These are phyloP conservation scores for Bothrops jararaca DNA, from an alignment of 2,113 vertebrate genomes.

Conservation along the genomic window DNA sequence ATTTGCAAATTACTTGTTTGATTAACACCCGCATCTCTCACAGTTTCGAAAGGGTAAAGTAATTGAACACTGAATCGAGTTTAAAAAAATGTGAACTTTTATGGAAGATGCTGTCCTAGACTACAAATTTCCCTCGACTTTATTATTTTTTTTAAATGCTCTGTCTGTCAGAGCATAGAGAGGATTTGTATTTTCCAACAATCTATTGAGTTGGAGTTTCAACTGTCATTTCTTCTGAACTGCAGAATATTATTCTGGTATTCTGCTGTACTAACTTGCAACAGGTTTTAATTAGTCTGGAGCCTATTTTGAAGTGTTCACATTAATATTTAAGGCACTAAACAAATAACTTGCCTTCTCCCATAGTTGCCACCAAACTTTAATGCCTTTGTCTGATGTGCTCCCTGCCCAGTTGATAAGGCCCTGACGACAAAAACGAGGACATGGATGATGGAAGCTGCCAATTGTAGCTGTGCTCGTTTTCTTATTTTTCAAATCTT, in stretches of 20 bases:
- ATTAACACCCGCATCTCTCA: conserved; percentile 77
- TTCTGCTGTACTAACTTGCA: background rate
- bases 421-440: background rate
- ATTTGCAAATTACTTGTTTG: conserved; percentile 82
- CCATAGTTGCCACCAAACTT: too few species aligned
- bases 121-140: conserved; percentile 52
- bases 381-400: background rate
- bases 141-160: conserved; percentile 60
- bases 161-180: background rate
- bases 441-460: background rate
- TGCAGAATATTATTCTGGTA: background rate
- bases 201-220: background rate
- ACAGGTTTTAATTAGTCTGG: background rate
- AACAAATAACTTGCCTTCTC: background rate
- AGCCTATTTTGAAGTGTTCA: background rate
- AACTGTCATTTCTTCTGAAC: background rate
- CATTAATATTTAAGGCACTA: background rate
- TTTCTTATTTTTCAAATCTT: background rate
- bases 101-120: conserved; percentile 58
- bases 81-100: conserved; percentile 72
- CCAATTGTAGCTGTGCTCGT: background rate
- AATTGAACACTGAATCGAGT: conserved; percentile 74
- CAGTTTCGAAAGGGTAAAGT: conserved; percentile 71
- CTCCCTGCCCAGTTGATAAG: background rate
- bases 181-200: background rate